Percentiles rank a stretch among this genome's conserved stretches.
phyloP scores from a whole-genome alignment of 2,797 vertebrate genomes.

The Eurystomus glaucurus region DNA sequence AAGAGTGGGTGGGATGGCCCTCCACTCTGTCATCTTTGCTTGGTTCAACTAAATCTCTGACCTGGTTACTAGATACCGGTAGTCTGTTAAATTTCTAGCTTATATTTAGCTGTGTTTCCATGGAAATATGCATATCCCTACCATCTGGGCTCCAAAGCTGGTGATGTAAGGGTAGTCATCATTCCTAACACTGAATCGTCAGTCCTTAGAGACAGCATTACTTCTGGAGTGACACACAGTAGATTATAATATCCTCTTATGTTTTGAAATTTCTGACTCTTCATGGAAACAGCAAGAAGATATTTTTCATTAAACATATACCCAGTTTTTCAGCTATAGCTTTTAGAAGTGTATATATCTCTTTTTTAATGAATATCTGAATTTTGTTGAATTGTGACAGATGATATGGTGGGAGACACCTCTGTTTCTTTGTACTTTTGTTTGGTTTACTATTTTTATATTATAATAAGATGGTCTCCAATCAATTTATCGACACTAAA shows the following conservation, averaged over 20 bases:
- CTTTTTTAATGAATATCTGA: not conserved
- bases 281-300: not conserved
- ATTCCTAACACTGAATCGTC: not conserved
- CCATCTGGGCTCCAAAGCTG: not conserved
- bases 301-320: not conserved
- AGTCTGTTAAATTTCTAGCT: not conserved
- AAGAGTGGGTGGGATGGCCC: rapidly evolving
- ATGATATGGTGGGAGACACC: not conserved
- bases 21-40: not conserved
- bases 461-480: not conserved
- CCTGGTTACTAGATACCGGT: not conserved
- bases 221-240: not conserved
- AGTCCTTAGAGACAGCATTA: not conserved
- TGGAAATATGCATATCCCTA: not conserved
- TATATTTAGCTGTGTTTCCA: not conserved
- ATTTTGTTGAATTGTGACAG: not conserved
- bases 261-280: not conserved
- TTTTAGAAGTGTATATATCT: not conserved
- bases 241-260: not conserved
- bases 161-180: not conserved
- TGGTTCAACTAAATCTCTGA: not conserved
- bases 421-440: not conserved
- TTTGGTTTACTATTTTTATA: not conserved
- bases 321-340: not conserved
- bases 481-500: not conserved